phyloP scores from a whole-genome alignment of 2,113 vertebrate genomes.

The Carlito syrichta region DNA sequence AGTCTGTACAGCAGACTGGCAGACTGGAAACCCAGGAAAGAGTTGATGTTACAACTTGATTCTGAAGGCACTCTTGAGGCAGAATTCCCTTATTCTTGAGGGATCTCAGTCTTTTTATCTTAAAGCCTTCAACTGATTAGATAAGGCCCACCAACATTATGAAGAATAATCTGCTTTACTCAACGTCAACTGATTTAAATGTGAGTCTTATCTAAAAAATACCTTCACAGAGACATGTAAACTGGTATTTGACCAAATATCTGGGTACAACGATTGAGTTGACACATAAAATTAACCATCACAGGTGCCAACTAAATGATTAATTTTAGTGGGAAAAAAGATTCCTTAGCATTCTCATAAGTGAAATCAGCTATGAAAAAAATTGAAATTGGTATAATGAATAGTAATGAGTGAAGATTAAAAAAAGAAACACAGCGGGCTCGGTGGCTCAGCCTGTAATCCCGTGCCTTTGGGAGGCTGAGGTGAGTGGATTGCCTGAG shows the following conservation, averaged over 20 bases:
- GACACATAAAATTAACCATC: not conserved
- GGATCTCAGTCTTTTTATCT: not conserved
- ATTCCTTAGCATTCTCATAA: not conserved
- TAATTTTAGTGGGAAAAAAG: not conserved
- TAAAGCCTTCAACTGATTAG: not conserved
- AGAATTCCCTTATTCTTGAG: not conserved
- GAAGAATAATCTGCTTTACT: not conserved
- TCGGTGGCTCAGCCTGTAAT: too few relatives aligned
- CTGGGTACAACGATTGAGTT: not conserved
- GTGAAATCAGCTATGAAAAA: not conserved
- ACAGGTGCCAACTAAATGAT: not conserved
- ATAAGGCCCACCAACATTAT: not conserved
- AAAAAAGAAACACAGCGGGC: constrained; percentile 2
- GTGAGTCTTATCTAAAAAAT: not conserved
- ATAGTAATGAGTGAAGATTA: not conserved
- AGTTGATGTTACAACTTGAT: not conserved
- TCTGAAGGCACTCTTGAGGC: not conserved
- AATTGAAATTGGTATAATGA: not conserved
- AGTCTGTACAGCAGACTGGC: not conserved
- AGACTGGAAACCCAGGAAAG: not conserved
- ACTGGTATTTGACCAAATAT: not conserved
- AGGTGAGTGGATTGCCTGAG: too few relatives aligned
- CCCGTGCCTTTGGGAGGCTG: too few relatives aligned
- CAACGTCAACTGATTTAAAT: not conserved
- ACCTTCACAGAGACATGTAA: not conserved